These are phyloP conservation scores for Tolypeutes matacus DNA, from an alignment of 2,797 vertebrate genomes.

Conservation along the genomic window DNA sequence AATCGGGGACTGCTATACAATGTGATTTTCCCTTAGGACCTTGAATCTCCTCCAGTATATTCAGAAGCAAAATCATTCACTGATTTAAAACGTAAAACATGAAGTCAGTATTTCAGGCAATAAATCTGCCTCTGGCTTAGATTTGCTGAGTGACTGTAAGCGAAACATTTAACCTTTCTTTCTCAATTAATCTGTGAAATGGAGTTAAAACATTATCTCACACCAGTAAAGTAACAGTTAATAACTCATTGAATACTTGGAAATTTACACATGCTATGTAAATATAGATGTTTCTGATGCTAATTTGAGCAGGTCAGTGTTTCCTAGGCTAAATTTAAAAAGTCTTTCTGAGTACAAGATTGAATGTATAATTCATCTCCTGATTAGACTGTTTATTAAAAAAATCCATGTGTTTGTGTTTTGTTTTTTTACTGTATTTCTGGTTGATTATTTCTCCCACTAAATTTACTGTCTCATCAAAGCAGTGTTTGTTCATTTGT, in stretches of 20 bases:
- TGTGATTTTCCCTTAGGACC: background rate
- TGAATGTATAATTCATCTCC: conserved; percentile 76
- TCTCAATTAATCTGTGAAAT: conserved; percentile 69
- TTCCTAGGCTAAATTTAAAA: conserved; percentile 72
- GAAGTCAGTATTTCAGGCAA: conserved; percentile 56
- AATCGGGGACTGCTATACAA: background rate
- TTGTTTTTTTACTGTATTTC: conserved; percentile 50
- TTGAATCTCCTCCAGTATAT: conserved; percentile 29
- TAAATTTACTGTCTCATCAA: conserved; percentile 80
- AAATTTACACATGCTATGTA: conserved; percentile 51
- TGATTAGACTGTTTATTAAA: conserved; percentile 78
- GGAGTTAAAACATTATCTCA: conserved; percentile 61
- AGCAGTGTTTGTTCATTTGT: conserved; percentile 83
- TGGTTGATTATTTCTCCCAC: conserved; percentile 78
- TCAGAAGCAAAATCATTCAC: conserved; percentile 62
- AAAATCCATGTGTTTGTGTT: background rate
- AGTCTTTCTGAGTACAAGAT: conserved; percentile 51
- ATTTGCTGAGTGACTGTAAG: conserved; percentile 54
- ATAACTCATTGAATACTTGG: conserved; percentile 53
- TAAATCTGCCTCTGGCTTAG: conserved; percentile 37
- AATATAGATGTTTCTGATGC: conserved; percentile 62
- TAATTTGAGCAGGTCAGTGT: conserved; percentile 67
- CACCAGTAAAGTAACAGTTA: conserved; percentile 62
- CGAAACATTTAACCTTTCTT: conserved; percentile 68
- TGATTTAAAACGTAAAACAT: conserved; percentile 47